Evolutionary conservation across 2,113 vertebrate genomes (phyloP).

Genomic region (Agapornis roseicollis): DNA sequence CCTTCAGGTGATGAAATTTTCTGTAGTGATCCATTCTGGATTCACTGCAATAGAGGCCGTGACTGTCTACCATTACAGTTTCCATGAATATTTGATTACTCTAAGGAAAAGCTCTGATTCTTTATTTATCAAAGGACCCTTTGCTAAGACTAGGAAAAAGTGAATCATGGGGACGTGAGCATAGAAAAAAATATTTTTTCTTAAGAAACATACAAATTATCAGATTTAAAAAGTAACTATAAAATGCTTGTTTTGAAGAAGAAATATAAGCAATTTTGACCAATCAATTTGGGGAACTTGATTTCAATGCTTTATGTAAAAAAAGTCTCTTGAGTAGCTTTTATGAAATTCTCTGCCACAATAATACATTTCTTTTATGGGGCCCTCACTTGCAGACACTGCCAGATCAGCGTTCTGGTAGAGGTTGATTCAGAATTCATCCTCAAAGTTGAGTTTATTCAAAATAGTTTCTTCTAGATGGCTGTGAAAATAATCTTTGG

Average conservation of each 20-base stretch:
- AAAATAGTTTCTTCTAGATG: background rate
- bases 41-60: background rate
- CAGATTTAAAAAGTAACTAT: background rate
- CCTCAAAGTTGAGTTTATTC: background rate
- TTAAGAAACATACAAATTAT: background rate
- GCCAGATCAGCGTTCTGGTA: background rate
- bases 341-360: background rate
- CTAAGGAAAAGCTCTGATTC: constrained; percentile 2
- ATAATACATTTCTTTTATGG: background rate
- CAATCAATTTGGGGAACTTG: background rate
- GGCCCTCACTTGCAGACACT: background rate
- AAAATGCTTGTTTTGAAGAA: background rate
- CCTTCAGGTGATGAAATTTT: background rate
- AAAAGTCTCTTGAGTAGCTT: background rate
- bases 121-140: constrained; percentile 10
- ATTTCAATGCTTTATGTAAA: background rate
- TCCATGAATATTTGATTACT: constrained; percentile 36
- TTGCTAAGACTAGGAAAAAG: background rate
- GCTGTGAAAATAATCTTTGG: background rate
- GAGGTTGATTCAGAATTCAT: background rate
- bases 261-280: background rate
- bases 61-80: background rate
- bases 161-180: background rate
- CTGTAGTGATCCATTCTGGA: background rate
- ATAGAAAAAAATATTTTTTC: background rate